These are phyloP conservation scores for Nowickia ferox DNA, from an alignment of 2,888 invertebrate species.

Conservation along the genomic window DNA sequence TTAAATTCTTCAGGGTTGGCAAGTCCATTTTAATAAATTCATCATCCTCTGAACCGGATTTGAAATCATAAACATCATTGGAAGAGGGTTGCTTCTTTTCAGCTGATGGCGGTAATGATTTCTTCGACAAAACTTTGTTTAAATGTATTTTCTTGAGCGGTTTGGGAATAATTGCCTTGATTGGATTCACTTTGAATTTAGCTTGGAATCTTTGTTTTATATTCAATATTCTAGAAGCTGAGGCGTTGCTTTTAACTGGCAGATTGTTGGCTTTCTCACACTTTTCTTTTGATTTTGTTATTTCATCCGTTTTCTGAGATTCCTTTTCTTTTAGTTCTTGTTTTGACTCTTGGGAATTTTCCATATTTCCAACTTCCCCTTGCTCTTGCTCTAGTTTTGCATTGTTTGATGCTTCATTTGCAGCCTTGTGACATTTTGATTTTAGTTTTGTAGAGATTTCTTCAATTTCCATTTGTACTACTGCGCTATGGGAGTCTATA, in stretches of 20 bases:
- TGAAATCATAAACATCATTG: conserved; percentile 81
- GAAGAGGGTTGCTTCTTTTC: conserved; percentile 44
- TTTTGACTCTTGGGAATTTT: conserved; percentile 17
- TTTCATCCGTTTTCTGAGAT: neutral
- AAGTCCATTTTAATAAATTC: conserved; percentile 83
- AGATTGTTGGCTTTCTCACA: neutral
- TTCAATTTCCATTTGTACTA: conserved; percentile 80
- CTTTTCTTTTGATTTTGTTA: conserved; percentile 1
- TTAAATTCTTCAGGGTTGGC: conserved; percentile 79
- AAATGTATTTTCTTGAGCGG: conserved; percentile 57
- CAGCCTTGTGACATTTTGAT: neutral
- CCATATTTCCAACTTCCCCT: neutral
- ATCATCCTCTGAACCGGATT: conserved; percentile 82
- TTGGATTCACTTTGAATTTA: conserved; percentile 63
- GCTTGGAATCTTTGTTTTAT: conserved; percentile 74
- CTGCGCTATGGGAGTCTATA: conserved; percentile 79
- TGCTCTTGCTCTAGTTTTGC: neutral
- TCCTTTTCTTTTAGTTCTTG: conserved; percentile 1
- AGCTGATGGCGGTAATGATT: conserved; percentile 36
- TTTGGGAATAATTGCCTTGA: conserved; percentile 62
- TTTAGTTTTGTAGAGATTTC: conserved; percentile 73
- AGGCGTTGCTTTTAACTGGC: neutral
- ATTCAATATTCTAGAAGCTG: conserved; percentile 53
- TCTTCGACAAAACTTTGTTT: conserved; percentile 51
- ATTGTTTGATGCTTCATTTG: neutral